Evolutionary conservation across 2,797 vertebrate species (phyloP).

Genomic region (Cirrhinus mrigala): DNA sequence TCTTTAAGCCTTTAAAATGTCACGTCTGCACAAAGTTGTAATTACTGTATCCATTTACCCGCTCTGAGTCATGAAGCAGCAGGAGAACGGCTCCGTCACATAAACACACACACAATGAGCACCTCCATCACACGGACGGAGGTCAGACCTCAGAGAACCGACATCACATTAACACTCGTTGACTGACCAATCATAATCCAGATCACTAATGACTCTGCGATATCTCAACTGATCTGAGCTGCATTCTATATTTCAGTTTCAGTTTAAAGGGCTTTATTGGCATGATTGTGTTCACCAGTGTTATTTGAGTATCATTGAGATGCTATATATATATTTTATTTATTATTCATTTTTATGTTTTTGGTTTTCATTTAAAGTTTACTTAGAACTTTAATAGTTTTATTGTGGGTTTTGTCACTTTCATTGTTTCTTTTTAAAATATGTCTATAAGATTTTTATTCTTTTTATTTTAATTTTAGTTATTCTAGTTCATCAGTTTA

Average conservation of each 20-base stretch:
- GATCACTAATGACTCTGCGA: background rate
- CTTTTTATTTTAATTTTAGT: background rate
- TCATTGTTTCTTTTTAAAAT: background rate
- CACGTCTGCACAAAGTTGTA: slow-evolving; percentile 70
- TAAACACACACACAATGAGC: background rate
- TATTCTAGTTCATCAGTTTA: too few species aligned
- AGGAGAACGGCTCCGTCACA: slow-evolving; percentile 42
- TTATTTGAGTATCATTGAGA: background rate
- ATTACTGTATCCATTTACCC: slow-evolving; percentile 71
- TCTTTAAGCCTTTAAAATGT: slow-evolving; percentile 68
- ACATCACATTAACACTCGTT: slow-evolving; percentile 9
- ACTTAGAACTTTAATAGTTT: background rate
- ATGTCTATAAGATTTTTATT: background rate
- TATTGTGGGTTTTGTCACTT: background rate
- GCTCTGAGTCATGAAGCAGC: slow-evolving; percentile 60
- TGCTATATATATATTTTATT: background rate
- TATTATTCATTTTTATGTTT: background rate
- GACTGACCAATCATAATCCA: background rate
- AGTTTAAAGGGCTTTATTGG: background rate
- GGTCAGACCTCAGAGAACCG: background rate
- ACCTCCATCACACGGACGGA: background rate
- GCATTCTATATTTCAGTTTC: background rate
- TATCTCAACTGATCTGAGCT: too few species aligned
- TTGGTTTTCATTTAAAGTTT: background rate
- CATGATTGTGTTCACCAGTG: too few species aligned